Base-by-base conservation (phyloP, 1,140 invertebrate genomes). In the Lepidurus arcticus region DNA sequence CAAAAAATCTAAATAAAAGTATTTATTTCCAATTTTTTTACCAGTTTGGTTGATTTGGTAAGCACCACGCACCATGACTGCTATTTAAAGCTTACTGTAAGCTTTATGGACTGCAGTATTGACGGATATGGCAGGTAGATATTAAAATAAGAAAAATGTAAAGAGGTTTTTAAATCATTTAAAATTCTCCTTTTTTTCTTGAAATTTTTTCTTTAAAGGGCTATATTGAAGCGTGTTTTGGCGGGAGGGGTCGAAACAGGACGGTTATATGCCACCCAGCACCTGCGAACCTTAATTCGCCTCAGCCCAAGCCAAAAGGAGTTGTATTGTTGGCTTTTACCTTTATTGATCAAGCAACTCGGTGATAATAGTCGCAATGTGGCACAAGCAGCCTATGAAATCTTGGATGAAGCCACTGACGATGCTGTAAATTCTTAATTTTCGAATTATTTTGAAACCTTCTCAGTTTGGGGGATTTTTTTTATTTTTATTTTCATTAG, bases 371-470 rank as follows among this genome's bases (percentile, higher is more conserved):
- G 91, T 73, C 90, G 90, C 79, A 87, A 88, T 24, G 91, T 98
- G 7, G 90, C 91, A 0, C 86, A 92, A 45, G 89, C 91, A 13
- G 94, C 96, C 3, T 83, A 97, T 16, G 89, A 90, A 78, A 91
- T 92, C 74, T 86, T 98, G n/a, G 93, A 97, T 82, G 97, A 98
- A 88, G 94, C 95, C 26, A 95, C 93, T 83, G 93, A 95, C 85
- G 90, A 95, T 78, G 89, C 91, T 77, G 92, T 93, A 82, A 34
- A 34, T 34, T 34, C 34, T 34, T 4, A 34, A 34, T 34, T 34
- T 34, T 34, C 34, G 34, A 34, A 34, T 34, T 4, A 34, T 3
- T 34, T 34, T 3, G 2, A 34, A 4, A 34, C 34, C 1, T 34
- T 1, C 34, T 34, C 34, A 34, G 34, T 34, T 34, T 34, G 2